These are phyloP conservation scores for Melipona quadrifasciata DNA, from an alignment of 1,140 invertebrate species.

Conservation along the genomic window DNA sequence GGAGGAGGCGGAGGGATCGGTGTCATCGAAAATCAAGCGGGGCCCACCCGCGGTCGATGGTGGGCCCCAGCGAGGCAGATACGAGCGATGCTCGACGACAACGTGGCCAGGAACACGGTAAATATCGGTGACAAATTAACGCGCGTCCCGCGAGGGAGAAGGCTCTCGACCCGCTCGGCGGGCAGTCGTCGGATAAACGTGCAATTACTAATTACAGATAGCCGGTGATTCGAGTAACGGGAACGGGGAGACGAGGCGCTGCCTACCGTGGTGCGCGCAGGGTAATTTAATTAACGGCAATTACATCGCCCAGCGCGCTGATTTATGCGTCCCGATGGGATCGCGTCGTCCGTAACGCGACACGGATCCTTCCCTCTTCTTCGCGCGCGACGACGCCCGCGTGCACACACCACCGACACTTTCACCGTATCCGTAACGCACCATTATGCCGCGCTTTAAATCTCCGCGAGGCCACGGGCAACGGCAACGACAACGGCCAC, in stretches of 20 bases:
- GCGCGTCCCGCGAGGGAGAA: not conserved
- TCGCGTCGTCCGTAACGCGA: constrained; percentile 40
- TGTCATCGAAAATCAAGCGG: constrained; percentile 3
- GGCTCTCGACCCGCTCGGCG: constrained; percentile 1
- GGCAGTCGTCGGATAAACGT: constrained; percentile 47
- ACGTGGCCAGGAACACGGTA: constrained; percentile 22
- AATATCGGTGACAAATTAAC: constrained; percentile 61
- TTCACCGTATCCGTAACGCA: constrained; percentile 55
- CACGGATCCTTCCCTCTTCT: constrained; percentile 34
- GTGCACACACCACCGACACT: constrained; percentile 45
- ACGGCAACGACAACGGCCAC: not conserved
- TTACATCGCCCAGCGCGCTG: constrained; percentile 55
- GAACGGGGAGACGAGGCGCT: constrained; percentile 28
- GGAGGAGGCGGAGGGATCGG: not conserved
- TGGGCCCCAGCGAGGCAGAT: not conserved
- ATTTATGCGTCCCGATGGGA: constrained; percentile 58
- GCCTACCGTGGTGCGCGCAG: constrained; percentile 26
- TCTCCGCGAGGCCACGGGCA: not conserved
- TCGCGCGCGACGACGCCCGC: constrained; percentile 10
- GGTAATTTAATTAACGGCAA: constrained; percentile 69
- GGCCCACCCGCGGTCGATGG: constrained; percentile 39
- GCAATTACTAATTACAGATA: constrained; percentile 68
- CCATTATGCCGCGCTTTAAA: constrained; percentile 40
- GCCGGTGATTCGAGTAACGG: constrained; percentile 60
- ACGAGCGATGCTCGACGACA: not conserved